Conservation (phyloP, 2,888 invertebrate species). For the Conchocele bisecta region DNA sequence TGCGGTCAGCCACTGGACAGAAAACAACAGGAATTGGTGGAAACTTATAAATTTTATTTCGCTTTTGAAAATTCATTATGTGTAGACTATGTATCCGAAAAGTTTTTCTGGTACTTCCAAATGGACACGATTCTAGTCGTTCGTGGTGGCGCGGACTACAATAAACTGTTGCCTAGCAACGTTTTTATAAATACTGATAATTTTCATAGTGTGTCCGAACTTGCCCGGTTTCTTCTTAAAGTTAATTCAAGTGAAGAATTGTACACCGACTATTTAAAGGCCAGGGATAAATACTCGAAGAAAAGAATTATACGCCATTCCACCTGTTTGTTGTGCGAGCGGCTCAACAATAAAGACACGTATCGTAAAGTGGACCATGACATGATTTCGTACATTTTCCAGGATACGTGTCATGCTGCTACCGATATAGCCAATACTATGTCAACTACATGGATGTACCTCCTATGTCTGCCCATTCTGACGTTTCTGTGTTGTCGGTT, state of each 20-base stretch:
- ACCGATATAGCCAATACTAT: constrained; percentile 4
- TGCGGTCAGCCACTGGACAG: constrained; percentile 43
- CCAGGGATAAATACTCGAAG: neutral
- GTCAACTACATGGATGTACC: no score
- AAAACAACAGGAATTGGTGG: neutral
- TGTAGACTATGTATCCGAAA: constrained; percentile 7
- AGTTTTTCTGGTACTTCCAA: constrained; percentile 3
- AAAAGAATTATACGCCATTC: neutral
- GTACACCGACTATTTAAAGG: constrained; percentile 17
- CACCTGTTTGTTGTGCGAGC: constrained; percentile 17
- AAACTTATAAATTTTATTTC: constrained; percentile 8
- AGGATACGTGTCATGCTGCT: constrained; percentile 10
- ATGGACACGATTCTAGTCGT: constrained; percentile 15
- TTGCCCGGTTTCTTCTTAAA: constrained; percentile 1
- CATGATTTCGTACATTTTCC: constrained; percentile 6
- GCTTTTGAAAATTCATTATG: constrained; percentile 9
- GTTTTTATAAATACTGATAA: constrained; percentile 14
- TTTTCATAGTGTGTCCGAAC: neutral
- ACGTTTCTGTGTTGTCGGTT: no score
- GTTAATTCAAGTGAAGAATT: constrained; percentile 23
- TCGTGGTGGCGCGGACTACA: constrained; percentile 30
- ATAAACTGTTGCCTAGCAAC: constrained; percentile 9
- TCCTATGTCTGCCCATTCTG: no score
- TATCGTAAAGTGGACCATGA: neutral
- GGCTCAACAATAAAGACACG: constrained; percentile 17